Conservation (phyloP, 2,113 vertebrate genomes). For the Pheucticus melanocephalus region DNA sequence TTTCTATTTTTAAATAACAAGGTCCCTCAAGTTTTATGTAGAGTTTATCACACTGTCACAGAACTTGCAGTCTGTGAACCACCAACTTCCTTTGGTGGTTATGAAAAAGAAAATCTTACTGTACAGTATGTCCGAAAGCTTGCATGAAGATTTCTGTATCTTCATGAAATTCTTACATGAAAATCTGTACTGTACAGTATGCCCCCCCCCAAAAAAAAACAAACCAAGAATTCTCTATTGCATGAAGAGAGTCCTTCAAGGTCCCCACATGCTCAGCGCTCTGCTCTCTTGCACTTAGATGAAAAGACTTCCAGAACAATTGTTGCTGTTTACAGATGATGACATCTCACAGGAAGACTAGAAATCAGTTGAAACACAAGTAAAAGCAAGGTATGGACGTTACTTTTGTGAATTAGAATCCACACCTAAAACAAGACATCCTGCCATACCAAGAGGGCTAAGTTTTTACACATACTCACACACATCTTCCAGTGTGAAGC, state of each 20-base stretch:
- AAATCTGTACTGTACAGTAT: not conserved
- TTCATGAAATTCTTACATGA: not conserved
- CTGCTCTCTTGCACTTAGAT: not conserved
- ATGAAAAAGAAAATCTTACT: not conserved
- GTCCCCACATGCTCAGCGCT: fast-evolving
- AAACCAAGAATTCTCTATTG: not conserved
- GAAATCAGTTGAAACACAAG: not conserved
- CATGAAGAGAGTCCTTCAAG: not conserved
- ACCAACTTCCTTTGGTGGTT: not conserved
- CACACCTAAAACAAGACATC: not conserved
- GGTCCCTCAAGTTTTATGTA: not conserved
- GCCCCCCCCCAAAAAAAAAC: not conserved
- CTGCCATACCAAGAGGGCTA: not conserved
- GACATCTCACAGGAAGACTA: not conserved
- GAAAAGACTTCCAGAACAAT: not conserved
- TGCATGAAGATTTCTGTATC: not conserved
- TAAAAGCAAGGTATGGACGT: not conserved
- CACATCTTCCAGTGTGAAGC: not conserved
- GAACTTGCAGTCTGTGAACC: not conserved
- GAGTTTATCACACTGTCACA: not conserved
- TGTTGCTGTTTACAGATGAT: not conserved
- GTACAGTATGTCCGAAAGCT: not conserved
- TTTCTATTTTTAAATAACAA: not conserved
- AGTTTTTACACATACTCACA: fast-evolving
- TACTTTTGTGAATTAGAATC: not conserved